These are phyloP conservation scores for Danio jaintianensis DNA, from an alignment of 2,797 vertebrate species.

Conservation along the genomic window DNA sequence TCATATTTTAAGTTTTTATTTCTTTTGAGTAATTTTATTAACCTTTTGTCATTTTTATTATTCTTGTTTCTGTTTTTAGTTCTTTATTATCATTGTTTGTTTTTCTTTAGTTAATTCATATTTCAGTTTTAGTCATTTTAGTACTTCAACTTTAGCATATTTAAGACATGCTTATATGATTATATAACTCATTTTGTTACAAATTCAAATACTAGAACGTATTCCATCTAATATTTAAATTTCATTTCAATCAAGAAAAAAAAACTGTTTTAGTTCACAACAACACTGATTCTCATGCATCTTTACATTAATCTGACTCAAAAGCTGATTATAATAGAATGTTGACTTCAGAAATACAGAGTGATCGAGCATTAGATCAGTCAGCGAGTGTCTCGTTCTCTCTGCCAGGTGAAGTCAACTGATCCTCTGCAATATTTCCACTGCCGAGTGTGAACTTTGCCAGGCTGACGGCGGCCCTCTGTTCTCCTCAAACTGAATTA, in stretches of 20 bases:
- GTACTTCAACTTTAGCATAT: background rate
- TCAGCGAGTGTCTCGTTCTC: background rate
- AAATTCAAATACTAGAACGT: background rate
- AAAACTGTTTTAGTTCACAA: background rate
- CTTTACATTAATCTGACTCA: background rate
- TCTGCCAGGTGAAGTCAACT: constrained; percentile 43
- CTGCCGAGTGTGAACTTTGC: constrained; percentile 79
- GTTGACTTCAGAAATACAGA: background rate
- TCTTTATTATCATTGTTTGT: background rate
- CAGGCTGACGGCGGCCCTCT: constrained; percentile 74
- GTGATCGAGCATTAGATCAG: background rate
- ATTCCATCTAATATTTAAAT: background rate
- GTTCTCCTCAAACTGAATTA: constrained; percentile 83
- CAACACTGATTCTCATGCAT: background rate
- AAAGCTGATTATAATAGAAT: background rate
- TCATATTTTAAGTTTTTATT: too few species aligned
- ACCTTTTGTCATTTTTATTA: background rate
- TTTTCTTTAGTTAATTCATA: too few species aligned
- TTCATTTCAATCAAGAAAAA: background rate
- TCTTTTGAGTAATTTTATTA: too few species aligned
- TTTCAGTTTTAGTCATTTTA: background rate
- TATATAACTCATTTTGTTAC: too few species aligned
- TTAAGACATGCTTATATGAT: too few species aligned
- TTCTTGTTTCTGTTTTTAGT: background rate
- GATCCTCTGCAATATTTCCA: constrained; percentile 54